A percentile compares a stretch with the other conserved stretches of the same genome.
These are phyloP conservation scores for Tiphia femorata DNA, from an alignment of 2,888 invertebrate species.

Conservation along the genomic window DNA sequence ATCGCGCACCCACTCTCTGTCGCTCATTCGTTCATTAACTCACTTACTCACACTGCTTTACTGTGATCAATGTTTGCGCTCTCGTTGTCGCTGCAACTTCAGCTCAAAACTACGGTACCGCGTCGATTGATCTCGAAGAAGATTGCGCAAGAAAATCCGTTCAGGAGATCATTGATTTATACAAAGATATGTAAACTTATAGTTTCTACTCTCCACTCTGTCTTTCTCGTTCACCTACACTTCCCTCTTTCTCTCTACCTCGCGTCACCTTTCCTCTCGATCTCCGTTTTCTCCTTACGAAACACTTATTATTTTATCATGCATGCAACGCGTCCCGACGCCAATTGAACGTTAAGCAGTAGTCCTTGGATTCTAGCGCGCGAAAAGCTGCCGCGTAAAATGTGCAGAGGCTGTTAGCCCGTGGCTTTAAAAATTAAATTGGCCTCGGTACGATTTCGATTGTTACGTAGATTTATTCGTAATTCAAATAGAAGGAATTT, in stretches of 20 bases:
- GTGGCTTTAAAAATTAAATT: too few species aligned
- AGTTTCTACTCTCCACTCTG: too few species aligned
- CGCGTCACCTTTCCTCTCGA: not conserved
- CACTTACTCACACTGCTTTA: slow-evolving; percentile 18
- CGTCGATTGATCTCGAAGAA: slow-evolving; percentile 37
- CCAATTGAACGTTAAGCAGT: slow-evolving; percentile 29
- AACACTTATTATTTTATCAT: slow-evolving; percentile 12
- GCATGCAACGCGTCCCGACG: slow-evolving; percentile 35
- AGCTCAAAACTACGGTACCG: slow-evolving; percentile 20
- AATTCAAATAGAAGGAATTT: too few species aligned
- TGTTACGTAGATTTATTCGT: too few species aligned
- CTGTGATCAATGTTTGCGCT: slow-evolving; percentile 26
- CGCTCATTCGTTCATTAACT: slow-evolving; percentile 8
- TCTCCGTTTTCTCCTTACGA: slow-evolving; percentile 7
- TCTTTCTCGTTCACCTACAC: slow-evolving; percentile 6
- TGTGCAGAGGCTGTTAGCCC: too few species aligned
- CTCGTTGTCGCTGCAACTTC: slow-evolving; percentile 31
- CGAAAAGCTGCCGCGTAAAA: too few species aligned
- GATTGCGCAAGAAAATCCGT: slow-evolving; percentile 27
- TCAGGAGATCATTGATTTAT: slow-evolving; percentile 14
- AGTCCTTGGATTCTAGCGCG: slow-evolving; percentile 23
- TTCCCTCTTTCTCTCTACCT: not conserved
- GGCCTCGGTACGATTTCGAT: too few species aligned
- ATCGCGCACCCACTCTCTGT: not conserved
- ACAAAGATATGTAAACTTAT: too few species aligned